Conservation (phyloP, 2,888 invertebrate genomes). For the Gisinianus flammeolus region DNA sequence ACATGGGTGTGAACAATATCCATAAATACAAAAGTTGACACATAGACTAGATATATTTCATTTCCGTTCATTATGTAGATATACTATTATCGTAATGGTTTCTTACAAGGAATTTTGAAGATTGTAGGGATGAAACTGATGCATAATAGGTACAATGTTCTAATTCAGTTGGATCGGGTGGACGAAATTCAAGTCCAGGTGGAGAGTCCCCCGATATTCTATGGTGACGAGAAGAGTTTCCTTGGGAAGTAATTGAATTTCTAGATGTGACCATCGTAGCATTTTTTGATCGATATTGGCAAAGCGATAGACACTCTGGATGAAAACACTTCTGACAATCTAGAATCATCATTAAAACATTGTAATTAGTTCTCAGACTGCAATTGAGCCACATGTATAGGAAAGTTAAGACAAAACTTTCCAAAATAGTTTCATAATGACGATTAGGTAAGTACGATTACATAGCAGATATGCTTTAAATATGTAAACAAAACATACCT, state of each 20-base stretch:
- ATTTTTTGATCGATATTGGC: conserved; percentile 40
- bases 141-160: conserved; percentile 44
- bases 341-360: no score
- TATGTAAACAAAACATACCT: no score
- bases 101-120: conserved; percentile 38
- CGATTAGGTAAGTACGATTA: no score
- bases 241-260: not conserved
- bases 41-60: no score
- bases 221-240: conserved; percentile 31
- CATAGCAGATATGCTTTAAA: no score
- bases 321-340: conserved; percentile 56
- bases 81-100: not conserved
- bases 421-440: no score
- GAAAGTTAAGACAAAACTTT: no score
- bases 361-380: no score
- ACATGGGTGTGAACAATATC: no score
- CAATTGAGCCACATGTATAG: no score
- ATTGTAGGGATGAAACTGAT: conserved; percentile 37
- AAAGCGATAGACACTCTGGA: conserved; percentile 47
- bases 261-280: conserved; percentile 13
- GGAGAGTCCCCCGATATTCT: conserved; percentile 42
- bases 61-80: no score
- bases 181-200: conserved; percentile 33
- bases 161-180: conserved; percentile 46
- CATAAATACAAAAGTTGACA: no score